These are phyloP conservation scores for Lasioglossum zephyrum DNA, from an alignment of 2,888 invertebrate genomes.

Conservation along the genomic window DNA sequence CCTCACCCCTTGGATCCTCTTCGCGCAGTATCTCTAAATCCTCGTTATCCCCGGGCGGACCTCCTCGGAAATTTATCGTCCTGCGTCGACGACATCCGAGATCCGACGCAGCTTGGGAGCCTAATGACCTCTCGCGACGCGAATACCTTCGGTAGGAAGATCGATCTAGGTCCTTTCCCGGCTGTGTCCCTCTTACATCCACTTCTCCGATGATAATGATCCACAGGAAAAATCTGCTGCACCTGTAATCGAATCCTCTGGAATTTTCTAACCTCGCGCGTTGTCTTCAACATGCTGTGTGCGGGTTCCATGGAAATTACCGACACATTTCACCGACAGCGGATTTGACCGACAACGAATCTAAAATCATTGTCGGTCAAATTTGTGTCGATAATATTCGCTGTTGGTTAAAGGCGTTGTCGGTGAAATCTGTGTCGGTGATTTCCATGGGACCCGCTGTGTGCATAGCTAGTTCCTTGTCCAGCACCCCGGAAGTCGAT, in stretches of 20 bases:
- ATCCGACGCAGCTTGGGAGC: constrained; percentile 68
- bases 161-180: constrained; percentile 57
- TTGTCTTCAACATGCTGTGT: constrained; percentile 48
- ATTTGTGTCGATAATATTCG: too few relatives aligned
- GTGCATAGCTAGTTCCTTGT: constrained; percentile 47
- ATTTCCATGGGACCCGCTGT: constrained; percentile 4
- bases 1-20: constrained; percentile 26
- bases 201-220: background rate
- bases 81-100: constrained; percentile 67
- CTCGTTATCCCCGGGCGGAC: constrained; percentile 71
- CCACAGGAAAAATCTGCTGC: constrained; percentile 6
- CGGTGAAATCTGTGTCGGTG: too few relatives aligned
- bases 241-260: constrained; percentile 31
- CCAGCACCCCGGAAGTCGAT: constrained; percentile 57
- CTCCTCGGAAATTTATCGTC: constrained; percentile 72
- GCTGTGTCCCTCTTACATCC: constrained; percentile 9
- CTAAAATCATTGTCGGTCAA: too few relatives aligned
- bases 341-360: too few relatives aligned
- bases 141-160: constrained; percentile 49
- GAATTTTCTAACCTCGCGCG: background rate
- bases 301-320: too few relatives aligned
- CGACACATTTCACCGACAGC: too few relatives aligned
- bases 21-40: constrained; percentile 69
- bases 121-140: constrained; percentile 70
- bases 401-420: too few relatives aligned